Percentiles rank a stretch among this genome's conserved stretches.
These are phyloP conservation scores for Alviniconcha strummeri DNA, from an alignment of 2,888 invertebrate species.

Conservation along the genomic window DNA sequence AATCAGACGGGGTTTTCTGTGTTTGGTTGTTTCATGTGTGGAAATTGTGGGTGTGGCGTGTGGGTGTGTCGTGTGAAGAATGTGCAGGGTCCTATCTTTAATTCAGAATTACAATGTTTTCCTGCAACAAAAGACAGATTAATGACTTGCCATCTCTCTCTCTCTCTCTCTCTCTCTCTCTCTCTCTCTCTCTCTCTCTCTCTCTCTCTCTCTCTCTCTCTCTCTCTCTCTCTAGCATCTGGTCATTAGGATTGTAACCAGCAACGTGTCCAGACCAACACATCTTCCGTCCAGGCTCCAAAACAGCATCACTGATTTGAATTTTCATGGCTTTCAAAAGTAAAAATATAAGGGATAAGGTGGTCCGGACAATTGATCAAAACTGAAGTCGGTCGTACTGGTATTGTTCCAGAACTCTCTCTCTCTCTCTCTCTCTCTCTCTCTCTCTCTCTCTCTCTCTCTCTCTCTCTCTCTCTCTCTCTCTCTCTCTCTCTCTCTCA, in stretches of 20 bases:
- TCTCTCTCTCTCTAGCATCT: neutral
- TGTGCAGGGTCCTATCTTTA: no score
- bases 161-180: conserved; percentile 24
- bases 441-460: neutral
- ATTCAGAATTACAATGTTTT: no score
- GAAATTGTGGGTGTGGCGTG: no score
- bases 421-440: neutral
- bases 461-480: neutral
- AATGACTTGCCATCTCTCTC: neutral
- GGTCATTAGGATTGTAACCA: no score
- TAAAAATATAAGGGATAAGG: neutral
- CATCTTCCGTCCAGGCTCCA: no score
- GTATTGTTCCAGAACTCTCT: neutral
- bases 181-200: conserved; percentile 24
- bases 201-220: conserved; percentile 18
- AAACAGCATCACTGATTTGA: no score
- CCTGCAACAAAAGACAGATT: neutral
- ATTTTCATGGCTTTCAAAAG: neutral
- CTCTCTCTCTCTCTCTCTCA: neutral
- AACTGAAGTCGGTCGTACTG: no score
- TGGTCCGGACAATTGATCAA: no score
- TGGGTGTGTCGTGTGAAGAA: no score
- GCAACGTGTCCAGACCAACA: no score
- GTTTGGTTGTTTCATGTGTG: neutral
- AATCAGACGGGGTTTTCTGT: neutral